Base-by-base conservation (phyloP, 1,140 invertebrate species). In the Luehdorfia chinensis region DNA sequence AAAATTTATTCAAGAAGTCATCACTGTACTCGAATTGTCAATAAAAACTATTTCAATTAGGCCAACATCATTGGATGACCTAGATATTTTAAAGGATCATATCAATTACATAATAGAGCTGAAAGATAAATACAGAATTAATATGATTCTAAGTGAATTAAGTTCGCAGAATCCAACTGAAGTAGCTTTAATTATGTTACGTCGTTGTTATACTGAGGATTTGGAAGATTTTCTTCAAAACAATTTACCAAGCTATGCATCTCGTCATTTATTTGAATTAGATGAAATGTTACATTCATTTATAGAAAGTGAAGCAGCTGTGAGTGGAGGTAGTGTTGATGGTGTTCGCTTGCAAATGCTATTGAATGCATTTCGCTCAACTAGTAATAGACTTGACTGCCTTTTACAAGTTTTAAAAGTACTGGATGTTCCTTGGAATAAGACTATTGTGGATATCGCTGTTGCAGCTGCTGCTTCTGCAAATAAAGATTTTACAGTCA, bases 51-150 rank as follows among this genome's bases (percentile, higher is more conserved):
- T 84, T 30, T 54, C 64, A 48, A 49, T 86, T 30, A 59, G 76
- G 46, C 79, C 79, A 30, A 60, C 78, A 43, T 77, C 79, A 34
- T 69, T 86, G 54, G 83, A 86, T 66, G 74, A 76, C 59, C 52
- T 86, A 44, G 77, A 79, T 61, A 37, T 68, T 9, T 48, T 86
- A 16, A 76, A 75, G 59, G 68, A 71, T 47, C 75, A 71, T 36
- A 75, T 86, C 25, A 70, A 55, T 44, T 73, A 83, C 50, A 73
- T 84, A 25, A 70, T 70, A 37, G 79, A 84, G 52, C 54, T 86
- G 18, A 86, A 81, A 60, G 78, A 86, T 14, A 84, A 84, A 53
- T 79, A 81, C 44, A 83, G 69, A 72, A 80, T 86, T 16, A 84
- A 83, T 47, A 81, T 84, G 66, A 43, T 83, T 16, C 47, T 86